Base-by-base conservation (phyloP, 2,113 vertebrate species). In the Meriones unguiculatus region DNA sequence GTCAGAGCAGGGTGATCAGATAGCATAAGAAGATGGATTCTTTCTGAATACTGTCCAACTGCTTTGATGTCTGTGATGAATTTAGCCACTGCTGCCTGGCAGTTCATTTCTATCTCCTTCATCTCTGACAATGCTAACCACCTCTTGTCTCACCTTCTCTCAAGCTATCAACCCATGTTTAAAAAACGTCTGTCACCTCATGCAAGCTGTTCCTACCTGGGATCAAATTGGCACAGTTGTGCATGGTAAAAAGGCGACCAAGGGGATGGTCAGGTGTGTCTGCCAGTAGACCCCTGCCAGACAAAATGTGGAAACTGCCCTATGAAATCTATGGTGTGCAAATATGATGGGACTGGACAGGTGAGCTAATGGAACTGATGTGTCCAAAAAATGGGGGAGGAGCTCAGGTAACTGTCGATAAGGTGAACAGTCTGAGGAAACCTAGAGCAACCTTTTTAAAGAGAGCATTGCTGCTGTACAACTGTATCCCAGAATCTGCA, bases 151-250 rank as follows among this genome's bases (percentile, higher is more conserved):
- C 57, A 35, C 32, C 98, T 52, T 91, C 89, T 89, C 94, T 94
- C 98, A 97, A 99, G 99, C 99, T 25, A 99, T 99, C 94, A 99
- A 99, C 96, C 99, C 99, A 0, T 99, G 99, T 96, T 97, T 98
- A 22, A 96, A 97, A 96, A 95, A 67, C 0, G n/a, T 98, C 76
- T 99, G 99, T 1, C 98, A 99, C 82, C 92, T 67, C 97, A 98
- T 0, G 99, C 99, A 0, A 75, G 95, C 89, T 99, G 99, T 28
- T 6, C 95, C 5, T 99, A 99, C 96, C 98, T 99, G 0, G 99
- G 99, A n/a, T 99, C 99, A 0, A 99, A 99, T 89, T 96, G 13
- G 85, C 99, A 99, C 97, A 94, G 95, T 0, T 99, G 99, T 38
- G 93, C 97, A 0, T 99, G 99, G 95, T 87, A 1, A 32, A 91